Evolutionary conservation across 1,140 invertebrate genomes (phyloP).

Genomic region (Aphaenogaster ashmeadi): DNA sequence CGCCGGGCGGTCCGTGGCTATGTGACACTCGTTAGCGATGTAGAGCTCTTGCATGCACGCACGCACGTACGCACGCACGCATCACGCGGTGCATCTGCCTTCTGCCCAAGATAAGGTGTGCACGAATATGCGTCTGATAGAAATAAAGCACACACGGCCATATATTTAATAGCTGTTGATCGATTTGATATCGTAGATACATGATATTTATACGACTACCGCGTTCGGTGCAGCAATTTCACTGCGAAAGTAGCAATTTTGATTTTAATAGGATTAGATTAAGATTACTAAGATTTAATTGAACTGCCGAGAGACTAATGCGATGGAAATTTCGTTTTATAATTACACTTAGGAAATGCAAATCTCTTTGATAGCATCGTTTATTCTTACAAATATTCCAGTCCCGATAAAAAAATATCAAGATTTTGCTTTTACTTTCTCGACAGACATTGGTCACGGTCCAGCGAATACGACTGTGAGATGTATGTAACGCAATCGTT

Average conservation of each 20-base stretch:
- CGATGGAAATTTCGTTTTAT: not conserved
- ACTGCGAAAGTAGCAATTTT: not conserved
- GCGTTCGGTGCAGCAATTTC: constrained; percentile 2
- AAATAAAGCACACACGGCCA: not conserved
- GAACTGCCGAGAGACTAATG: not conserved
- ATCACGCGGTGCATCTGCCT: not conserved
- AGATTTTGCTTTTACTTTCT: constrained; percentile 47
- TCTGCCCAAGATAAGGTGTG: constrained; percentile 29
- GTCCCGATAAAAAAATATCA: constrained; percentile 6
- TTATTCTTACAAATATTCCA: not conserved
- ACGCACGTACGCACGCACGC: constrained; percentile 39
- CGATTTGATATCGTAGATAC: not conserved
- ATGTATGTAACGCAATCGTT: constrained; percentile 48
- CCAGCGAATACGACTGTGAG: constrained; percentile 37
- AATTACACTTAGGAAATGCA: constrained; percentile 11
- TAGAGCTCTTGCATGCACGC: constrained; percentile 30
- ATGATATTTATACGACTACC: not conserved
- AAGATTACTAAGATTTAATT: not conserved
- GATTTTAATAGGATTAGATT: constrained; percentile 8
- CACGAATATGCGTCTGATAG: not conserved
- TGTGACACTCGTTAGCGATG: constrained; percentile 71
- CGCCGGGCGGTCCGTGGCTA: constrained; percentile 64
- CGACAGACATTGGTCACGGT: constrained; percentile 9
- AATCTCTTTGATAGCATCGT: not conserved
- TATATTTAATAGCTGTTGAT: constrained; percentile 13